Evolutionary conservation across 2,888 invertebrate genomes (phyloP).

Genomic region (Dromius quadrimaculatus): DNA sequence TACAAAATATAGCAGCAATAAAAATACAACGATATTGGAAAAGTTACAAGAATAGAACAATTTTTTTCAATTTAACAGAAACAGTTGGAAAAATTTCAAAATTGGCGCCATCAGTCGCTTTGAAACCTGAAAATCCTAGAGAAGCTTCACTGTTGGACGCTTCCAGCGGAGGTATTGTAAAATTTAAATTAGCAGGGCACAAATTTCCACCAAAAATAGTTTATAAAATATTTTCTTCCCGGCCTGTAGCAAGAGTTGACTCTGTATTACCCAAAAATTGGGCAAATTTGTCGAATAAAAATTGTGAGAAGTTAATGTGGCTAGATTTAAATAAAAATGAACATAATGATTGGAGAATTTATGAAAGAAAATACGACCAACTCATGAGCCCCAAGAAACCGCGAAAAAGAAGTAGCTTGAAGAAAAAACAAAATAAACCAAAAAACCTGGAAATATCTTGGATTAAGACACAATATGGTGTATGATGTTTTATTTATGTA

Average conservation of each 20-base stretch:
- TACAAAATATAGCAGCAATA: not conserved
- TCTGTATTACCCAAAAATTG: not conserved
- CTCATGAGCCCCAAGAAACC: not conserved
- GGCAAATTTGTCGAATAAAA: not conserved
- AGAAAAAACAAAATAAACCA: not conserved
- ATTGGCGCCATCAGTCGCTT: not conserved
- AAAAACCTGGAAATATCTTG: slow-evolving; percentile 13
- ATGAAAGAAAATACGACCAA: not conserved
- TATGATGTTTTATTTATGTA: slow-evolving; percentile 13
- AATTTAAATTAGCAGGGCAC: slow-evolving; percentile 36
- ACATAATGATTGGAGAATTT: slow-evolving; percentile 25
- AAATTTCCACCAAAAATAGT: slow-evolving; percentile 34
- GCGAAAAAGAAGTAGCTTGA: not conserved
- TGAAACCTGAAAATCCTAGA: slow-evolving; percentile 15
- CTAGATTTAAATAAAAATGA: slow-evolving; percentile 1
- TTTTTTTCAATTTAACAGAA: slow-evolving; percentile 13
- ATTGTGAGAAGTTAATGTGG: not conserved
- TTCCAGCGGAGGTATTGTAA: slow-evolving; percentile 11
- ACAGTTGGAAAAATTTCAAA: too few relatives aligned
- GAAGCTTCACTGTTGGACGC: slow-evolving; percentile 33
- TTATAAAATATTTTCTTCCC: slow-evolving; percentile 31
- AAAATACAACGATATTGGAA: slow-evolving; percentile 36
- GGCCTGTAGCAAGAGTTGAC: slow-evolving; percentile 25
- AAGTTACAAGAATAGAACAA: not conserved
- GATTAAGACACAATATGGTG: slow-evolving; percentile 31